phyloP scores from a whole-genome alignment of 2,888 invertebrate genomes.

The Leptinotarsa haldemani region DNA sequence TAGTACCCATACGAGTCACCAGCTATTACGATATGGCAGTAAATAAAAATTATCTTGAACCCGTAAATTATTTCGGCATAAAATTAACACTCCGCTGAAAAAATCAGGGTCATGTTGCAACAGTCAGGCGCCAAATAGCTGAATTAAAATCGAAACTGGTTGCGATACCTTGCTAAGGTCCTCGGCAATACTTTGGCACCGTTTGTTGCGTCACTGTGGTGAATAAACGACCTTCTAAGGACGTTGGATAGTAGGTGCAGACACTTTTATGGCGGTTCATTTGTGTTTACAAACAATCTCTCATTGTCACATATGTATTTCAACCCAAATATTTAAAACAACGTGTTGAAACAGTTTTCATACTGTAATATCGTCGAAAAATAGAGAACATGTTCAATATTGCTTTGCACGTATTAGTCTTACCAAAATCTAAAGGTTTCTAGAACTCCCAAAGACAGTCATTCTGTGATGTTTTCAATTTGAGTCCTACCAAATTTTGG shows the following conservation, averaged over 20 bases:
- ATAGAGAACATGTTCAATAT: too few species aligned
- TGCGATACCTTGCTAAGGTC: constrained; percentile 9
- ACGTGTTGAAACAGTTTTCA: too few species aligned
- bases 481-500: too few species aligned
- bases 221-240: constrained; percentile 35
- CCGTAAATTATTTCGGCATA: constrained; percentile 6
- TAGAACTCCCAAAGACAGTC: too few species aligned
- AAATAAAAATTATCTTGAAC: constrained; percentile 9
- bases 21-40: constrained; percentile 3
- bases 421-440: too few species aligned
- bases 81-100: constrained; percentile 23
- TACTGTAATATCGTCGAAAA: too few species aligned
- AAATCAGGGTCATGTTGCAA: constrained; percentile 46
- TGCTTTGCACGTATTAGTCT: too few species aligned
- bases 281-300: constrained; percentile 19
- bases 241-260: constrained; percentile 10
- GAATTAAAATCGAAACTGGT: neutral
- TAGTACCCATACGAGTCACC: neutral
- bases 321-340: too few species aligned
- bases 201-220: constrained; percentile 6
- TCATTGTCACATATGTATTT: neutral
- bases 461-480: too few species aligned
- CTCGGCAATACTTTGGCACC: constrained; percentile 20
- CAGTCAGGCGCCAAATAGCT: constrained; percentile 33
- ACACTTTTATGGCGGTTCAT: constrained; percentile 2